These are phyloP conservation scores for Macaria liturata DNA, from an alignment of 2,888 invertebrate species.

Conservation along the genomic window DNA sequence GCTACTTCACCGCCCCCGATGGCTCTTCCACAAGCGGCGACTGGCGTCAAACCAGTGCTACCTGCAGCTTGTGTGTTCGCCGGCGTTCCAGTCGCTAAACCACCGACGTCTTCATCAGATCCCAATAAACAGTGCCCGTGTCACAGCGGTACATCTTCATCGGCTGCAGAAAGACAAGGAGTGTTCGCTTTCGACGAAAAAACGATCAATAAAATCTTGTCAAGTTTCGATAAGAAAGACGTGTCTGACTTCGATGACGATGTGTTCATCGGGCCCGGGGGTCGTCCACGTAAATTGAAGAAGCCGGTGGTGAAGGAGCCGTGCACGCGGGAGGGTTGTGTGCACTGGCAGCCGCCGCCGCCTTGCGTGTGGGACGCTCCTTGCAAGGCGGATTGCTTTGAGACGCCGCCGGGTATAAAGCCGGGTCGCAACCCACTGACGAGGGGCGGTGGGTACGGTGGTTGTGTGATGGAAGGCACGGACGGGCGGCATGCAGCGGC, in stretches of 20 bases:
- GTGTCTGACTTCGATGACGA: slow-evolving; percentile 37
- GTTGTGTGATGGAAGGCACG: slow-evolving; percentile 12
- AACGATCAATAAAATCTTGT: slow-evolving; percentile 50
- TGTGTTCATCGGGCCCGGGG: slow-evolving; percentile 45
- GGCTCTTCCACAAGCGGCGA: slow-evolving; percentile 30
- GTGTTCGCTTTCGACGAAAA: slow-evolving; percentile 57
- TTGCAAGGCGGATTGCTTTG: slow-evolving; percentile 74
- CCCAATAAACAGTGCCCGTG: slow-evolving; percentile 41
- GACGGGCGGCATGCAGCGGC: slow-evolving; percentile 4
- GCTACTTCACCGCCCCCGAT: no score
- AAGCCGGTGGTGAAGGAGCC: slow-evolving; percentile 48
- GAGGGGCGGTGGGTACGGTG: slow-evolving; percentile 36
- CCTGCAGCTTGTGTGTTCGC: slow-evolving; percentile 36
- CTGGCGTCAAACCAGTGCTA: slow-evolving; percentile 10
- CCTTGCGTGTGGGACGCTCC: slow-evolving; percentile 71
- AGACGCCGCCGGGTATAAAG: slow-evolving; percentile 56
- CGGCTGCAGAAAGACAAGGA: slow-evolving; percentile 37
- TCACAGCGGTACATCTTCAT: slow-evolving; percentile 20
- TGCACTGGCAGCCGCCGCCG: slow-evolving; percentile 70
- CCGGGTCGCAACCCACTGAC: slow-evolving; percentile 57
- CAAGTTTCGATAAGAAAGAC: slow-evolving; percentile 56
- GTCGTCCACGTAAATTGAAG: slow-evolving; percentile 42
- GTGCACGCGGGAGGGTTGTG: slow-evolving; percentile 64
- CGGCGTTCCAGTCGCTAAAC: slow-evolving; percentile 19
- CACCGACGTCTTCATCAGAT: slow-evolving; percentile 14